These are phyloP conservation scores for Ochropacha duplaris DNA, from an alignment of 2,888 invertebrate genomes.

Conservation along the genomic window DNA sequence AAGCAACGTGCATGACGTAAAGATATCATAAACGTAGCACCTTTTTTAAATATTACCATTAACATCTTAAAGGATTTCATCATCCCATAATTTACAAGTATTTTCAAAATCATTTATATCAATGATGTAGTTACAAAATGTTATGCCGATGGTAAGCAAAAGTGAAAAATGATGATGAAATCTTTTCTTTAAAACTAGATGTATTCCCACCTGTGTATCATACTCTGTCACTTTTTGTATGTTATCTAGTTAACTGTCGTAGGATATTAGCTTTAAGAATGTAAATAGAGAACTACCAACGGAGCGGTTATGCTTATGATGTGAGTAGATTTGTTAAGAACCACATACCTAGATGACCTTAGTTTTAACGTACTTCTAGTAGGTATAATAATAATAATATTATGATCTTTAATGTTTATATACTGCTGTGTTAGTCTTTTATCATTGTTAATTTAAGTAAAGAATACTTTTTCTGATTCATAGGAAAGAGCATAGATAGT, in stretches of 20 bases:
- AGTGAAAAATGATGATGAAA: neutral
- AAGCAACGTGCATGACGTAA: constrained; percentile 1
- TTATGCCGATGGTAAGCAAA: neutral
- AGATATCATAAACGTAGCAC: neutral
- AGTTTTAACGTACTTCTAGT: neutral
- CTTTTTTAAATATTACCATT: neutral
- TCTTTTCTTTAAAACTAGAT: neutral
- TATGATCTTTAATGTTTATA: neutral
- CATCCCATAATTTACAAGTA: neutral
- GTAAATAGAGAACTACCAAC: neutral
- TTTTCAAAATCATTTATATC: neutral
- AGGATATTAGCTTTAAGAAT: neutral
- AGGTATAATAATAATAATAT: no score
- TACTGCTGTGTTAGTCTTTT: neutral
- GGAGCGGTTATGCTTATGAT: constrained; percentile 24
- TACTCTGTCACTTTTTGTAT: neutral
- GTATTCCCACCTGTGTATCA: neutral
- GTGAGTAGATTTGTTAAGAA: constrained; percentile 20
- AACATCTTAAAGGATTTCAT: neutral
- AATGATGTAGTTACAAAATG: neutral
- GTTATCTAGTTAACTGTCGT: neutral
- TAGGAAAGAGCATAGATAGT: neutral
- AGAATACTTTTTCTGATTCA: neutral
- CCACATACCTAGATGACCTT: neutral
- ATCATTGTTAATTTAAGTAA: neutral